These are phyloP conservation scores for Hippocampus kuda DNA, from an alignment of 2,797 vertebrate genomes.

Conservation along the genomic window DNA sequence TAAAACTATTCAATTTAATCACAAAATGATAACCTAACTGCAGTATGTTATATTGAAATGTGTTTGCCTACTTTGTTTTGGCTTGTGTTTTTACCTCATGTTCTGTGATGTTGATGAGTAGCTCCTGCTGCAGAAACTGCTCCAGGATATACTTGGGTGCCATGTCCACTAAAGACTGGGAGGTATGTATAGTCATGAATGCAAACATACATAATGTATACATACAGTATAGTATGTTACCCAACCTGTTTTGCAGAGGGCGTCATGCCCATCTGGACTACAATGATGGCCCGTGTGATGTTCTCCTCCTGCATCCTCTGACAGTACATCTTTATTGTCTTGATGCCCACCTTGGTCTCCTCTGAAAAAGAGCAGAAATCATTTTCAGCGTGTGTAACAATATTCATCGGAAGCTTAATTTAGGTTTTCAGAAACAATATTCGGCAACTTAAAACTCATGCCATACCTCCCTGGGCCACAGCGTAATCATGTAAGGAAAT, in stretches of 20 bases:
- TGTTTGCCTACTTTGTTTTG: background rate
- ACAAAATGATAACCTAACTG: too few relatives aligned
- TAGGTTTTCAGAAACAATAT: too few relatives aligned
- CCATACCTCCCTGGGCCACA: too few relatives aligned
- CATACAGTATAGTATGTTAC: too few relatives aligned
- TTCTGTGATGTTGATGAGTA: slow-evolving; percentile 96
- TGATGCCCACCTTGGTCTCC: slow-evolving; percentile 97
- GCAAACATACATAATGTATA: background rate
- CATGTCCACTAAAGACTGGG: slow-evolving; percentile 92
- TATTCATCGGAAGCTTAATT: too few relatives aligned
- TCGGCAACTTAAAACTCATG: too few relatives aligned
- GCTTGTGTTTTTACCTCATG: slow-evolving; percentile 75
- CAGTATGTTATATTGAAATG: background rate
- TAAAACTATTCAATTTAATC: too few relatives aligned
- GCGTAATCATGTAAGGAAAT: too few relatives aligned
- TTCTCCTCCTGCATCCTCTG: slow-evolving; percentile 99
- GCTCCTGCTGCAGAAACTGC: slow-evolving; percentile 94
- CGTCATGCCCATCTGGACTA: slow-evolving; percentile 97
- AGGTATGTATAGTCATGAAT: background rate
- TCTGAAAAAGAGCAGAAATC: slow-evolving; percentile 61
- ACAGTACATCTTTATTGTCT: slow-evolving; percentile 98
- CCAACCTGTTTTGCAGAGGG: slow-evolving; percentile 91
- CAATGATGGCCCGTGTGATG: slow-evolving; percentile 89
- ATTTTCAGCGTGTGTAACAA: background rate
- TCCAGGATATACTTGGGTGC: slow-evolving; percentile 96